Conservation (phyloP, 2,888 invertebrate species). For the Liposcelis brunnea region DNA sequence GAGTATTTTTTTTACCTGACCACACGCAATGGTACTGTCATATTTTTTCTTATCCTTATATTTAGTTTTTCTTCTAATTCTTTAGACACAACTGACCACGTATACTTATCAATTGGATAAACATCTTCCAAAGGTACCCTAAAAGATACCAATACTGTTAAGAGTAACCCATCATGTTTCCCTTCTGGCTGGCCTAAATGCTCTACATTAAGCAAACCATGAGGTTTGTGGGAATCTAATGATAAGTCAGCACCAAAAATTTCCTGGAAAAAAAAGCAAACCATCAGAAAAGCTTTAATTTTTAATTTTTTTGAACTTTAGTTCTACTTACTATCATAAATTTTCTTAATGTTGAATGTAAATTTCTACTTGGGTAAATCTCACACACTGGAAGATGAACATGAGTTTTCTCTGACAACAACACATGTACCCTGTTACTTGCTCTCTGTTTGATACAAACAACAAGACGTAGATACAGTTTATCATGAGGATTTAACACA, state of each 20-base stretch:
- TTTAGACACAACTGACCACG: conserved; percentile 66
- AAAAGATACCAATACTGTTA: conserved; percentile 69
- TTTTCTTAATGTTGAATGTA: conserved; percentile 70
- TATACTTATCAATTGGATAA: conserved; percentile 70
- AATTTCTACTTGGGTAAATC: conserved; percentile 67
- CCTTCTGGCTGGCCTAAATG: conserved; percentile 34
- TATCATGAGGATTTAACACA: conserved; percentile 44
- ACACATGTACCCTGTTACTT: conserved; percentile 63
- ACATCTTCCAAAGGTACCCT: conserved; percentile 73
- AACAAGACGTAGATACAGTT: conserved; percentile 58
- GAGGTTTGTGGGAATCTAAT: conserved; percentile 51
- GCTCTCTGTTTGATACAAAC: conserved; percentile 42
- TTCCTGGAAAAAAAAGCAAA: conserved; percentile 33
- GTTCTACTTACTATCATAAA: conserved; percentile 56
- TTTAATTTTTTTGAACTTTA: conserved; percentile 3
- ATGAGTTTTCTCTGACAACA: conserved; percentile 67
- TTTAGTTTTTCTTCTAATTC: conserved; percentile 50
- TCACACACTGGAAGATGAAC: conserved; percentile 77
- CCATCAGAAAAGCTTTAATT: conserved; percentile 9
- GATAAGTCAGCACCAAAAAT: conserved; percentile 77
- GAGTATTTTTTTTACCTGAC: conserved; percentile 50
- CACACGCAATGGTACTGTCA: conserved; percentile 65
- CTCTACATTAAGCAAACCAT: conserved; percentile 62
- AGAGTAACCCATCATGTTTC: conserved; percentile 56
- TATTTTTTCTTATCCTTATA: conserved; percentile 52